phyloP scores from a whole-genome alignment of 2,797 vertebrate species.

The Myoxocephalus aenaeus region DNA sequence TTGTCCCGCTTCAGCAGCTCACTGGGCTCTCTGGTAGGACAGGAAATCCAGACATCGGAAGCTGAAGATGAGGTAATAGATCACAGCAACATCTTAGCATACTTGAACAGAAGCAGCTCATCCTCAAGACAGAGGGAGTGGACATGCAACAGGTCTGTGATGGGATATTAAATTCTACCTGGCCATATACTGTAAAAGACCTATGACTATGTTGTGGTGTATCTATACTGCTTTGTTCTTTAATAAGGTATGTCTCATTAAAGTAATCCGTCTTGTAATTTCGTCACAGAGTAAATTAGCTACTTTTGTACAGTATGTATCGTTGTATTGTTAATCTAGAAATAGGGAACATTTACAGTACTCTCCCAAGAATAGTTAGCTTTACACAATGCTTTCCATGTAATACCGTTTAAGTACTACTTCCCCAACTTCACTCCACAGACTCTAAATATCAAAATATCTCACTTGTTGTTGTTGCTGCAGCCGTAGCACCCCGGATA shows the following conservation, averaged over 20 bases:
- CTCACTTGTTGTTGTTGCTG: slow-evolving; percentile 8
- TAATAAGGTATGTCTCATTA: slow-evolving; percentile 28
- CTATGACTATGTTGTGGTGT: slow-evolving; percentile 3
- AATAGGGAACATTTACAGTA: background rate
- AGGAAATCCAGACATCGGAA: slow-evolving; percentile 24
- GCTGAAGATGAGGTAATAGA: slow-evolving; percentile 53
- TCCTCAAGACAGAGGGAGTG: slow-evolving; percentile 29
- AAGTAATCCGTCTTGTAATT: slow-evolving; percentile 19
- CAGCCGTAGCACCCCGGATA: slow-evolving; percentile 27
- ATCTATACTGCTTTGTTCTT: slow-evolving; percentile 5
- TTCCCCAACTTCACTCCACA: background rate
- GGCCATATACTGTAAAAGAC: background rate
- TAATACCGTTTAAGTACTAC: background rate
- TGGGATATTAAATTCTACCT: background rate
- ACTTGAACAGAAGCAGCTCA: slow-evolving; percentile 25
- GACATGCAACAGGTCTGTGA: slow-evolving; percentile 71
- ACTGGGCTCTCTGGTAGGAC: slow-evolving; percentile 44
- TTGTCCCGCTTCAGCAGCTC: slow-evolving; percentile 54
- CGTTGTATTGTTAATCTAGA: background rate
- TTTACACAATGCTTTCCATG: background rate
- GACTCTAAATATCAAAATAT: background rate
- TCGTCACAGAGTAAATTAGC: slow-evolving; percentile 1
- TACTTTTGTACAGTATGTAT: background rate
- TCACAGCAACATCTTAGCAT: slow-evolving; percentile 48
- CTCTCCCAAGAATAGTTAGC: background rate